Evolutionary conservation across 2,113 vertebrate species (phyloP).

Genomic region (Galbula dea): DNA sequence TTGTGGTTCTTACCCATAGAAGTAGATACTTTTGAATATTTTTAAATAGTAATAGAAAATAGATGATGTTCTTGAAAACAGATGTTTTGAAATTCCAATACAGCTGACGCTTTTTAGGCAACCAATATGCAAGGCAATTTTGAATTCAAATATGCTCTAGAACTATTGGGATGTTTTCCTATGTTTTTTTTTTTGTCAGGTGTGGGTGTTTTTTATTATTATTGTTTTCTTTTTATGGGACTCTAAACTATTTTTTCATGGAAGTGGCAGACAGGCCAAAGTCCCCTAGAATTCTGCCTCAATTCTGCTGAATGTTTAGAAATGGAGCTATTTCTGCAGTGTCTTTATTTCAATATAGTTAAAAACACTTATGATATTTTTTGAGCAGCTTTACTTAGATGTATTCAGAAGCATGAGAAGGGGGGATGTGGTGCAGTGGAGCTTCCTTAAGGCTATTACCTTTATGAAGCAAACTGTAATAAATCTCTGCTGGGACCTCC

Average conservation of each 20-base stretch:
- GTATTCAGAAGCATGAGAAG: not conserved
- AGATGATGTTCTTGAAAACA: not conserved
- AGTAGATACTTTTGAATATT: not conserved
- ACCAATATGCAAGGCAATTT: not conserved
- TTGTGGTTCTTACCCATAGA: not conserved
- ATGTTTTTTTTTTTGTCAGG: too few relatives aligned
- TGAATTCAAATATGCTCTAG: not conserved
- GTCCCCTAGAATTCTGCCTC: not conserved
- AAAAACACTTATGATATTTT: not conserved
- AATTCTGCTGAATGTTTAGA: not conserved
- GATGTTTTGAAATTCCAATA: not conserved
- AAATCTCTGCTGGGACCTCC: not conserved
- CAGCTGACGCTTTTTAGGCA: not conserved
- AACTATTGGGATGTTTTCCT: slow-evolving; percentile 1
- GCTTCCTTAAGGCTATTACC: not conserved
- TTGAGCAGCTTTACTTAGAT: not conserved
- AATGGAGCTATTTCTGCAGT: not conserved
- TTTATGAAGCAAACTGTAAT: not conserved
- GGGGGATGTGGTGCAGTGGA: not conserved
- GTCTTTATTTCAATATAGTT: not conserved
- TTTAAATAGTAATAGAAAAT: not conserved
- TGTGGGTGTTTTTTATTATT: too few relatives aligned
- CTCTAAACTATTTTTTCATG: too few relatives aligned
- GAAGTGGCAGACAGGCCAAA: not conserved
- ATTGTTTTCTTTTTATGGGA: slow-evolving; percentile 12